Evolutionary conservation across 2,797 vertebrate genomes (phyloP), one percentile per base, ranked within the genome.

Genomic region (Paramormyrops hopkinsi): DNA sequence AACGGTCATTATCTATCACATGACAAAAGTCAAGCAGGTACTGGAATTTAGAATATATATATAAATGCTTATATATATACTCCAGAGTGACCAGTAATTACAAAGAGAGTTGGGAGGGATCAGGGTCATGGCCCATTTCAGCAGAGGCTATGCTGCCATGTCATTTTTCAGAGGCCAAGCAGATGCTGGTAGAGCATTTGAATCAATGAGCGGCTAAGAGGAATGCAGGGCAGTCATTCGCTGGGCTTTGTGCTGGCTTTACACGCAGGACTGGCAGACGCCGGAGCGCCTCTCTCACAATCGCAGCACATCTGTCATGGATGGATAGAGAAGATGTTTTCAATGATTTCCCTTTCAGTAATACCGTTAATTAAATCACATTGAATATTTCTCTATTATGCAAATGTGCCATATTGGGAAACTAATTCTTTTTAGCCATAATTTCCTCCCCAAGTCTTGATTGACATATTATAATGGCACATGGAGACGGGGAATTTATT

Each of bases 311-410:
- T 93, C 91, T 94, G 90, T 91, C 91, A 91, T 88, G 73, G 48
- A 65, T 94, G 90, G 92, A 93, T 92, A 90, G 89, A 90, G 88
- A 90, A 90, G 11, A 92, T 90, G 90, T 89, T 90, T 92, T 90
- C 90, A 92, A 91, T 93, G 88, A 92, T 91, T 92, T 92, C 91
- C 89, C 88, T 91, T 91, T 91, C 90, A 92, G 92, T 93, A 91
- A 94, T 92, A 92, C 87, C 91, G 91, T 93, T 93, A 92, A 93
- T 94, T 92, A 92, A 92, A 93, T 94, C 91, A 86, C 90, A 93
- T 92, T 92, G 90, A 93, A 91, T 92, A 92, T 91, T 90, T 93
- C 88, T 91, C 88, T 92, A 91, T 93, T 92, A 93, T 93, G 92
- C 91, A 91, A 93, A 92, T 93, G 91, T 51, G 8, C 83, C 90